These are phyloP conservation scores for Sebastes trivittatus DNA, from an alignment of 2,797 vertebrate genomes.

Conservation along the genomic window DNA sequence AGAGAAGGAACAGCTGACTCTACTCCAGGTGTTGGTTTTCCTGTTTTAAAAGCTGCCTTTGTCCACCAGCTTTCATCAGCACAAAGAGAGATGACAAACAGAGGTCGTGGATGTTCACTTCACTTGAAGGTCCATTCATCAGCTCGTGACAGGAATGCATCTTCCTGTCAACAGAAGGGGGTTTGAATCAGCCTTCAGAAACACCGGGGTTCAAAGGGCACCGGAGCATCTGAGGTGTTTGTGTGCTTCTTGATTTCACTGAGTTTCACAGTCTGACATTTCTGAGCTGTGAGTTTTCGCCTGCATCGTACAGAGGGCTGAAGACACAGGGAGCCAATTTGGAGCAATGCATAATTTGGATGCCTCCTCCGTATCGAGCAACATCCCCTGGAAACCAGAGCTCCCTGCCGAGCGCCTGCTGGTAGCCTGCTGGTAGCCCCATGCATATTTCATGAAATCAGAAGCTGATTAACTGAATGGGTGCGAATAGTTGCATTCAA, in stretches of 20 bases:
- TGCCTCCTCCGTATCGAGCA: slow-evolving; percentile 28
- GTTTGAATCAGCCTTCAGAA: slow-evolving; percentile 1
- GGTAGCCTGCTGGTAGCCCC: slow-evolving; percentile 47
- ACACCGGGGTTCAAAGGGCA: not conserved
- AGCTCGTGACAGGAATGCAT: slow-evolving; percentile 35
- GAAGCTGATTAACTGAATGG: slow-evolving; percentile 72
- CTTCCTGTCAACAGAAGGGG: slow-evolving; percentile 15
- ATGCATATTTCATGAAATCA: slow-evolving; percentile 84
- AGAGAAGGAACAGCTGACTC: slow-evolving; percentile 25
- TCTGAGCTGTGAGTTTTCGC: slow-evolving; percentile 19
- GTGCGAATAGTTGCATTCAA: slow-evolving; percentile 56
- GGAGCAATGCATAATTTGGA: slow-evolving; percentile 57
- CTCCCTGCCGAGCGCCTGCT: slow-evolving; percentile 51
- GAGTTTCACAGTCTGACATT: slow-evolving; percentile 34
- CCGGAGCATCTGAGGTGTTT: slow-evolving; percentile 5
- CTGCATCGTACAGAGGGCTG: slow-evolving; percentile 10
- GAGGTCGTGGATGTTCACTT: slow-evolving; percentile 7
- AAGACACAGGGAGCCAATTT: slow-evolving; percentile 63
- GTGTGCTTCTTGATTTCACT: not conserved
- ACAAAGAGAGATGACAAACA: slow-evolving; percentile 29
- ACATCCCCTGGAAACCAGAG: slow-evolving; percentile 53
- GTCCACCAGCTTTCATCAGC: slow-evolving; percentile 9
- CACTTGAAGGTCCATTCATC: slow-evolving; percentile 21
- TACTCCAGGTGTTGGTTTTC: slow-evolving; percentile 15
- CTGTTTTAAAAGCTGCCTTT: slow-evolving; percentile 3